These are phyloP conservation scores for Cryptus viduatorius DNA, from an alignment of 2,888 invertebrate species.

Conservation along the genomic window DNA sequence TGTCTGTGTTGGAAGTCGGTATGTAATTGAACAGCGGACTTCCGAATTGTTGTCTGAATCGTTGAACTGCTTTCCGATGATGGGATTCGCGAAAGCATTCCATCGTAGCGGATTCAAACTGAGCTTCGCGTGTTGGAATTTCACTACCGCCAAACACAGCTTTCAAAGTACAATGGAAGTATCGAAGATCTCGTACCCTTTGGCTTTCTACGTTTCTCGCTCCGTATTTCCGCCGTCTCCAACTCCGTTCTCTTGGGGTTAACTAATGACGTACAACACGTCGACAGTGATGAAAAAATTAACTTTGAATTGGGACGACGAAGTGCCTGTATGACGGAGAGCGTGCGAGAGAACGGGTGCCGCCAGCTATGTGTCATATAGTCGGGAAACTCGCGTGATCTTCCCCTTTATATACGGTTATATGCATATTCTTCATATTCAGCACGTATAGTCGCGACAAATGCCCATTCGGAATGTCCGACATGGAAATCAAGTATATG, in stretches of 20 bases:
- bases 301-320: constrained; percentile 57
- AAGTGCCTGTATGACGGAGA: constrained; percentile 27
- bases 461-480: background rate
- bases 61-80: constrained; percentile 12
- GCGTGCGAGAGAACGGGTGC: constrained; percentile 14
- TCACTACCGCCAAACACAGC: constrained; percentile 39
- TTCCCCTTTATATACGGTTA: background rate
- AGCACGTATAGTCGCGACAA: background rate
- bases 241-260: constrained; percentile 50
- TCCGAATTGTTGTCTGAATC: constrained; percentile 34
- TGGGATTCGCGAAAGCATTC: constrained; percentile 56
- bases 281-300: constrained; percentile 58
- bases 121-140: constrained; percentile 45
- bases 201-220: constrained; percentile 50
- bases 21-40: constrained; percentile 25
- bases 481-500: too few species aligned
- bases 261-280: constrained; percentile 29
- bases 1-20: constrained; percentile 1
- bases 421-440: too few species aligned
- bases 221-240: constrained; percentile 29
- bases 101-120: constrained; percentile 25
- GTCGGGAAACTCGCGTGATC: background rate
- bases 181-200: constrained; percentile 18
- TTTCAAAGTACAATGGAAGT: constrained; percentile 41
- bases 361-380: constrained; percentile 24